phyloP scores from a whole-genome alignment of 2,888 invertebrate species.

The Phania funesta region DNA sequence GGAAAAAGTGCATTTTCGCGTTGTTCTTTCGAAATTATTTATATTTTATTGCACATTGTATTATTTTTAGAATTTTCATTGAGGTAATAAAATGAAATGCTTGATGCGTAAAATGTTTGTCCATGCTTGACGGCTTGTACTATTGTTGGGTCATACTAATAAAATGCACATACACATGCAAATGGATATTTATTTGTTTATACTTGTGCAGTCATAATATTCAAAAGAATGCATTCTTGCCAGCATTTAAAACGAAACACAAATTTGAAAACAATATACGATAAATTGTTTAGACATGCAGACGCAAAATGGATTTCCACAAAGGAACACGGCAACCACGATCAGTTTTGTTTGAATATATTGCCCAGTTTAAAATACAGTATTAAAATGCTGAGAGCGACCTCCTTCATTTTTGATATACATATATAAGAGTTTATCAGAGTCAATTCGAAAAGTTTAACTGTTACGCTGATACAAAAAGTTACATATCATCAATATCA shows the following conservation, averaged over 20 bases:
- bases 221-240: not conserved
- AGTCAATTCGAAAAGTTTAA: too few relatives aligned
- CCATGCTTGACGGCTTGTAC: slow-evolving; percentile 75
- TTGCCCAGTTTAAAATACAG: too few relatives aligned
- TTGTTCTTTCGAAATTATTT: slow-evolving; percentile 13
- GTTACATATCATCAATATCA: too few relatives aligned
- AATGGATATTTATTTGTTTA: not conserved
- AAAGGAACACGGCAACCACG: not conserved
- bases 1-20: not conserved
- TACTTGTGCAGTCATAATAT: too few relatives aligned
- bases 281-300: too few relatives aligned
- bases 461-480: too few relatives aligned
- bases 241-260: not conserved
- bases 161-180: not conserved
- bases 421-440: too few relatives aligned
- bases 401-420: too few relatives aligned
- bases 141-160: slow-evolving; percentile 36
- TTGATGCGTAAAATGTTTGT: slow-evolving; percentile 79
- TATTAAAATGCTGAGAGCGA: too few relatives aligned
- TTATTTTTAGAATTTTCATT: slow-evolving; percentile 18
- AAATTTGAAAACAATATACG: too few relatives aligned
- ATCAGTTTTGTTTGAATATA: too few relatives aligned
- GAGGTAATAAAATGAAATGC: slow-evolving; percentile 73
- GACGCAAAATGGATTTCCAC: not conserved
- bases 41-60: not conserved